Evolutionary conservation across 2,888 invertebrate species (phyloP).

Genomic region (Cheilosia vernalis): DNA sequence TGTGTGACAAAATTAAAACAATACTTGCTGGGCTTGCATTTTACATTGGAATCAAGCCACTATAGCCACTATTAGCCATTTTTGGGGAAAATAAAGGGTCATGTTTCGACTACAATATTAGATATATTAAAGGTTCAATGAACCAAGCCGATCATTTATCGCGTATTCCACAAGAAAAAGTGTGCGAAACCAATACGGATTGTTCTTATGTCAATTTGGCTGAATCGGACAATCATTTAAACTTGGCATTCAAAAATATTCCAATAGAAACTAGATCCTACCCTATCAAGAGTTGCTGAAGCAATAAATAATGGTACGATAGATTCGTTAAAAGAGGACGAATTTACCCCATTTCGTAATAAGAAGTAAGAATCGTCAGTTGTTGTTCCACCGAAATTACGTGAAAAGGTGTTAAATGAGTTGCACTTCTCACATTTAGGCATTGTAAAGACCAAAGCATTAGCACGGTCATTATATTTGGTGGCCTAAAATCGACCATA

Average conservation of each 20-base stretch:
- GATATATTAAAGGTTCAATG: no score
- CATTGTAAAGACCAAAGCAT: no score
- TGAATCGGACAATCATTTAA: constrained; percentile 4
- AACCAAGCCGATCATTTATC: no score
- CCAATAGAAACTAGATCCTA: constrained; percentile 10
- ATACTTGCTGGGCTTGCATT: constrained; percentile 7
- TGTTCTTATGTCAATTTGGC: constrained; percentile 1
- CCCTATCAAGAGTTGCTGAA: neutral
- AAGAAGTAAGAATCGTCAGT: neutral
- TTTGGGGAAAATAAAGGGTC: constrained; percentile 33
- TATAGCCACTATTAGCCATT: constrained; percentile 22
- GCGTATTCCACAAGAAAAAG: no score
- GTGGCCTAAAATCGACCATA: constrained; percentile 37
- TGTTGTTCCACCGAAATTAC: neutral
- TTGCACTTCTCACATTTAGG: constrained; percentile 3
- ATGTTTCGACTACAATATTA: no score
- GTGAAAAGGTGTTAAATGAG: neutral
- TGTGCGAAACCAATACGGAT: neutral
- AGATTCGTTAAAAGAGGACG: neutral
- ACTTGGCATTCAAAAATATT: constrained; percentile 26
- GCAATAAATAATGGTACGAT: no score
- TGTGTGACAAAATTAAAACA: constrained; percentile 17
- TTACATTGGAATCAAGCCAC: constrained; percentile 13
- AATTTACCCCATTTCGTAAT: neutral
- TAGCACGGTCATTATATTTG: constrained; percentile 32